A percentile compares a stretch with the other conserved stretches of the same genome.
These are phyloP conservation scores for Carterocephalus palaemon DNA, from an alignment of 2,888 invertebrate species.

Conservation along the genomic window DNA sequence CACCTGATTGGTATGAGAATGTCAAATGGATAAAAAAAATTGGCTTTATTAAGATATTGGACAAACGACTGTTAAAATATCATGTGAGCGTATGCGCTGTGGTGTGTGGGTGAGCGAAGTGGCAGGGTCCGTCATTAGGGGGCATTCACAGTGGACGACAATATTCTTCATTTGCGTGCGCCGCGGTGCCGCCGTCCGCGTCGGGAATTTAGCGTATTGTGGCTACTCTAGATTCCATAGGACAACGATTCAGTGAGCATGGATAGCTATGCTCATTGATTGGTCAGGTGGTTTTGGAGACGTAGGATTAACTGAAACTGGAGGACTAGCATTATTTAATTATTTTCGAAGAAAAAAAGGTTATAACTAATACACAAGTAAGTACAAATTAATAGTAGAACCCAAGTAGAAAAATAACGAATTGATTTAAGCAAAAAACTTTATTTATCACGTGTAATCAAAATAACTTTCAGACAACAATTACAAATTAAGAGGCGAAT, in stretches of 20 bases:
- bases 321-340: no score
- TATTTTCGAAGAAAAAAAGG: no score
- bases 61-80: constrained; percentile 9
- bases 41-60: not conserved
- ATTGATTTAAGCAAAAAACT: not conserved
- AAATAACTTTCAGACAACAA: constrained; percentile 8
- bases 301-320: no score
- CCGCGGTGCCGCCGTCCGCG: no score
- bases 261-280: not conserved
- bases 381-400: no score
- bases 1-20: no score
- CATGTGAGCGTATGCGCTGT: constrained; percentile 68
- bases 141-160: constrained; percentile 74
- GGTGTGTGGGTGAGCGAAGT: constrained; percentile 62
- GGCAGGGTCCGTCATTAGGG: constrained; percentile 61
- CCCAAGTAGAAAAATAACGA: not conserved
- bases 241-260: no score
- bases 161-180: constrained; percentile 77
- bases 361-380: no score
- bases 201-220: constrained; percentile 77
- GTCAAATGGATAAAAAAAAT: not conserved
- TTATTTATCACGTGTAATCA: not conserved
- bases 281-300: no score
- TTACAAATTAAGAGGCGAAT: constrained; percentile 4
- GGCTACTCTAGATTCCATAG: constrained; percentile 38